Percentiles rank a stretch among this genome's conserved stretches.
These are phyloP conservation scores for Leptogaster cylindrica DNA, from an alignment of 2,888 invertebrate genomes.

Conservation along the genomic window DNA sequence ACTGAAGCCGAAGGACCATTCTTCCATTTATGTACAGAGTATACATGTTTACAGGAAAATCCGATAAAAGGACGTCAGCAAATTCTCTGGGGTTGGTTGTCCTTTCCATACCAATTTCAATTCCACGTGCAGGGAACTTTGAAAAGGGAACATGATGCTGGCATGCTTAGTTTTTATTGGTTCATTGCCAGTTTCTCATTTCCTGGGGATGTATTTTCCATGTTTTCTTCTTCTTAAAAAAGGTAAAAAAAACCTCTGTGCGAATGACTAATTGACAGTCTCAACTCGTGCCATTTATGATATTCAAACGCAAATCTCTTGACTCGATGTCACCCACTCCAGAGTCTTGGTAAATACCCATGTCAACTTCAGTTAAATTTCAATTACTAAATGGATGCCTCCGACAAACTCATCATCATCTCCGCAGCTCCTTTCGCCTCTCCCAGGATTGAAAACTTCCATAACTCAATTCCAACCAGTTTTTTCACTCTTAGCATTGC, in stretches of 20 bases:
- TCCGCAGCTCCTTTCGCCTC: conserved; percentile 9
- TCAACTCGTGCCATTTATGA: conserved; percentile 3
- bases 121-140: not conserved
- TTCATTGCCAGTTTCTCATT: not conserved
- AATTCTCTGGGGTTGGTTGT: conserved; percentile 22
- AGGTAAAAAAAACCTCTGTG: conserved; percentile 20
- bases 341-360: conserved; percentile 40
- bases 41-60: conserved; percentile 16
- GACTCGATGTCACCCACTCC: conserved; percentile 25
- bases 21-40: not conserved
- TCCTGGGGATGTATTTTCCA: not conserved
- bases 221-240: conserved; percentile 7
- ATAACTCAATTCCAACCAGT: not conserved
- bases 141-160: not conserved
- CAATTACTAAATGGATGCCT: conserved; percentile 46
- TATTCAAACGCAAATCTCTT: not conserved
- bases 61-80: conserved; percentile 15
- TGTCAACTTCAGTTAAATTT: conserved; percentile 47
- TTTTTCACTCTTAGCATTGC: not conserved
- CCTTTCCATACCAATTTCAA: conserved; percentile 14
- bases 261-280: conserved; percentile 20
- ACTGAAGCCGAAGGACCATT: conserved; percentile 1
- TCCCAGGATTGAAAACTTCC: conserved; percentile 22
- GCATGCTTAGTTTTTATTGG: conserved; percentile 22
- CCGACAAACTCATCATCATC: not conserved